Percentiles rank a stretch among this genome's conserved stretches.
These are phyloP conservation scores for honey bee (Apis mellifera) DNA, from an alignment of 1,140 invertebrate genomes.

Conservation along the genomic window Amel_HAv3.1 CM009931.2:6730501-6731000, in stretches of 20 bases:
- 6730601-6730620: neutral
- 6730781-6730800: too few relatives aligned
- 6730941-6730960: slow-evolving; percentile 19
- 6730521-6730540: neutral
- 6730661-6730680: too few relatives aligned
- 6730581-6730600: neutral
- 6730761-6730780: too few relatives aligned
- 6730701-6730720: too few relatives aligned
- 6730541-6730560: neutral
- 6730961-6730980: slow-evolving; percentile 10
- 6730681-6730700: too few relatives aligned
- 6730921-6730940: slow-evolving; percentile 49
- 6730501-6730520: neutral
- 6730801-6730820: neutral
- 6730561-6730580: neutral
- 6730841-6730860: slow-evolving; percentile 49
- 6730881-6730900: slow-evolving; percentile 57
- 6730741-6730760: too few relatives aligned
- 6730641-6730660: too few relatives aligned
- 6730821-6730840: slow-evolving; percentile 41
- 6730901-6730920: slow-evolving; percentile 60
- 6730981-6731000: neutral
- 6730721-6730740: too few relatives aligned
- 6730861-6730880: slow-evolving; percentile 59
- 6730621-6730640: too few relatives aligned